Evolutionary conservation across 2,888 invertebrate genomes (phyloP), one percentile per base, ranked within the genome.

Genomic region (Micropterix aruncella): DNA sequence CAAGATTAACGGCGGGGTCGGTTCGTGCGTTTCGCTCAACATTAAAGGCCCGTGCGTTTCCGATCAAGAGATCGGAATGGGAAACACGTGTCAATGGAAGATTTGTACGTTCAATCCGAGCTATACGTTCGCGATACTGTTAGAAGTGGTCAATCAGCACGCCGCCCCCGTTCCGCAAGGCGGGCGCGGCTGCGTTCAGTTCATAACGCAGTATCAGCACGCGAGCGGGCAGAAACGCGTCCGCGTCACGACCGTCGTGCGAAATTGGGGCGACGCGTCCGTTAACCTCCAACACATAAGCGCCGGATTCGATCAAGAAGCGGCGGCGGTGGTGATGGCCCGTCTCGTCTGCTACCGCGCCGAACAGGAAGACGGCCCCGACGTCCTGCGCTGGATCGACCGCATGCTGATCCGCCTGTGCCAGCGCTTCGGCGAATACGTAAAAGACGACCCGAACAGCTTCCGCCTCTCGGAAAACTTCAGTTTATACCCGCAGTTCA

Each of bases 371-470:
- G 95, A 95, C 58, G 93, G 95, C 19, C 92, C 95, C 0, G 99
- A 99, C 62, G 95, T 99, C 36, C 74, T 99, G 51, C 80, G 99
- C 60, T 99, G 99, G 99, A 84, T 99, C 9, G 99, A 99, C 63
- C 74, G 99, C 52, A 96, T 93, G 83, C 80, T 99, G 15, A 99
- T 99, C 56, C 75, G 96, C 60, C 70, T 99, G 88, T 99, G 99
- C 62, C 99, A 99, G 66, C 96, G 96, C 67, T 99, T 99, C 70
- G 99, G 97, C 44, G 96, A 99, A 60, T 99, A 94, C 63, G 83
- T 84, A 56, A 96, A 96, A 60, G 97, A 99, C 60, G 95, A 97
- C 66, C 93, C 95, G 14, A 89, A 87, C 60, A 93, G 94, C 52
- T 99, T 99, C 73, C 78, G 95, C 42, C 77, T 99, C 47, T 83